Evolutionary conservation across 1,140 invertebrate genomes (phyloP).

Genomic region (Drosophila murphyi): DNA sequence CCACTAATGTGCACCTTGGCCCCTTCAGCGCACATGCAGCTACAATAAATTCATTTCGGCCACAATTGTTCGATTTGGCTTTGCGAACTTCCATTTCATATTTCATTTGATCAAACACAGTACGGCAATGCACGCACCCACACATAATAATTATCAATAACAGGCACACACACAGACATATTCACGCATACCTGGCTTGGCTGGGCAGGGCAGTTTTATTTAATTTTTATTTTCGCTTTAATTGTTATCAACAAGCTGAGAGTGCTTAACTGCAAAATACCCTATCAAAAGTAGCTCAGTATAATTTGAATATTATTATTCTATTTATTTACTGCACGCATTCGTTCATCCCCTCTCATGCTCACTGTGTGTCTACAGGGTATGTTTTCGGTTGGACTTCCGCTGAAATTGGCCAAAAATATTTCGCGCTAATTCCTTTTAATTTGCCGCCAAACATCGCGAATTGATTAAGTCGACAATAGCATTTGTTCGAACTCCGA

Average conservation of each 20-base stretch:
- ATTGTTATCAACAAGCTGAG: slow-evolving; percentile 7
- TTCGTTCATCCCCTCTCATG: too few species aligned
- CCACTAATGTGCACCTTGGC: neutral
- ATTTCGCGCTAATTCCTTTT: neutral
- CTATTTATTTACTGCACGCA: too few species aligned
- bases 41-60: slow-evolving; percentile 26
- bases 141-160: neutral
- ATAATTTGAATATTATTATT: neutral
- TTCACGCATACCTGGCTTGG: too few species aligned
- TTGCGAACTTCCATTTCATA: slow-evolving; percentile 24
- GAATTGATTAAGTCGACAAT: too few species aligned
- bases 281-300: neutral
- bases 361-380: neutral
- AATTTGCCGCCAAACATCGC: neutral
- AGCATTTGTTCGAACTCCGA: too few species aligned
- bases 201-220: slow-evolving; percentile 29
- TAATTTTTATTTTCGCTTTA: slow-evolving; percentile 43
- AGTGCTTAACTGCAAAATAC: neutral
- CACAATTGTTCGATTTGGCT: neutral
- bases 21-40: neutral
- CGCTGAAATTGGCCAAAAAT: neutral
- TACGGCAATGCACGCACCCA: neutral
- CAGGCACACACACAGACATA: too few species aligned
- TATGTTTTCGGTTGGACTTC: neutral
- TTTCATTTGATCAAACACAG: slow-evolving; percentile 48